Evolutionary conservation across 1,140 invertebrate genomes (phyloP).

Genomic region (Megalopta genalis): DNA sequence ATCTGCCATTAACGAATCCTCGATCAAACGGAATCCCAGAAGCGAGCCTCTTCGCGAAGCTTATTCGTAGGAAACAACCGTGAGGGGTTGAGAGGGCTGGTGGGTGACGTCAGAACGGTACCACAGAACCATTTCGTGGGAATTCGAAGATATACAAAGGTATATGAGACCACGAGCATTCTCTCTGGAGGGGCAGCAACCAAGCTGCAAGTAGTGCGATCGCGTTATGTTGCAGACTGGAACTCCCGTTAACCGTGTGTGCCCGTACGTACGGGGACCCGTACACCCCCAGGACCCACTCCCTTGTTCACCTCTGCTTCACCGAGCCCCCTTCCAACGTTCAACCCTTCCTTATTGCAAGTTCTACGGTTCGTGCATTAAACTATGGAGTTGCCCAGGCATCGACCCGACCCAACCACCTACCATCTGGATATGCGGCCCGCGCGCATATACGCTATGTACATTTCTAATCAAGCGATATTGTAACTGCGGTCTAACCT

Average conservation of each 20-base stretch:
- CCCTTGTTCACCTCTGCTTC: constrained; percentile 45
- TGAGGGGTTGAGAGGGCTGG: too few relatives aligned
- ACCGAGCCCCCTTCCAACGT: constrained; percentile 55
- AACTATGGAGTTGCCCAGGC: constrained; percentile 79
- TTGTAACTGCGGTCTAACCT: constrained; percentile 81
- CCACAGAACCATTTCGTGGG: constrained; percentile 47
- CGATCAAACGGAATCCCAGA: neutral
- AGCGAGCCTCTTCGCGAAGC: neutral
- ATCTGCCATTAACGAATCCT: neutral
- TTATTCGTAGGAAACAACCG: constrained; percentile 28
- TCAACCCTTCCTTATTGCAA: constrained; percentile 79
- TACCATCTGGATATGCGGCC: constrained; percentile 78
- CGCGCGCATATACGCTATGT: constrained; percentile 78
- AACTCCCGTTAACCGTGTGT: constrained; percentile 58
- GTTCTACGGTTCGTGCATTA: constrained; percentile 78
- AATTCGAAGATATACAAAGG: constrained; percentile 58
- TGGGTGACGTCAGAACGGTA: constrained; percentile 44
- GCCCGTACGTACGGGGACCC: constrained; percentile 58
- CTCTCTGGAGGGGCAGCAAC: constrained; percentile 59
- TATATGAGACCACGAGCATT: constrained; percentile 58
- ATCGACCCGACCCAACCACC: constrained; percentile 75
- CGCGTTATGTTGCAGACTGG: constrained; percentile 68
- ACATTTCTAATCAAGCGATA: constrained; percentile 82
- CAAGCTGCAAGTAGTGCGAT: constrained; percentile 65
- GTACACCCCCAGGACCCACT: constrained; percentile 48